Evolutionary conservation across 2,888 invertebrate species (phyloP).

Genomic region (Drosophila koepferae): DNA sequence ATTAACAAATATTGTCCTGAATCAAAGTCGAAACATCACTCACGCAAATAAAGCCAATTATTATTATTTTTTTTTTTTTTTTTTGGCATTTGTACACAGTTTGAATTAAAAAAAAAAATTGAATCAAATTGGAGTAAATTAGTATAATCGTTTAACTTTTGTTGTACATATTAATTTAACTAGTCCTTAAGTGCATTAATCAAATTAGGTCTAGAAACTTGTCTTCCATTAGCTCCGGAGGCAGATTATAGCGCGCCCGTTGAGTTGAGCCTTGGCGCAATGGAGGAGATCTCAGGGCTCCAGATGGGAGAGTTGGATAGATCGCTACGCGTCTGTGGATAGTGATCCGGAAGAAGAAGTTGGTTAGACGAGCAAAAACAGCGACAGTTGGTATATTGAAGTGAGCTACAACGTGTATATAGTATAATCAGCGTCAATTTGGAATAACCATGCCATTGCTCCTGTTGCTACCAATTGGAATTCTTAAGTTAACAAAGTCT

Average conservation of each 20-base stretch:
- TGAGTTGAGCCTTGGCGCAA: not conserved
- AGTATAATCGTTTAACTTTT: not conserved
- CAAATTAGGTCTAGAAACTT: slow-evolving; percentile 2
- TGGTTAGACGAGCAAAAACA: no score
- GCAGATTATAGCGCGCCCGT: not conserved
- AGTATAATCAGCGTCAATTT: not conserved
- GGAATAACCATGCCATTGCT: not conserved
- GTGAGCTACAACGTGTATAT: not conserved
- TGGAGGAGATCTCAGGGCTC: not conserved
- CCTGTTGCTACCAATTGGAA: slow-evolving; percentile 2
- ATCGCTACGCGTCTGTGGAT: not conserved
- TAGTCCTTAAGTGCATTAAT: slow-evolving; percentile 3
- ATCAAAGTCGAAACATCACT: not conserved
- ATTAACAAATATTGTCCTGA: not conserved
- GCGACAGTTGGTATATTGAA: not conserved
- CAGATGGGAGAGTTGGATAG: not conserved
- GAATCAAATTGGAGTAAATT: not conserved
- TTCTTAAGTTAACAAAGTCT: not conserved
- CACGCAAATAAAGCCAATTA: not conserved
- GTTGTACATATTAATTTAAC: not conserved
- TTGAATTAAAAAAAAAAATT: slow-evolving; percentile 7
- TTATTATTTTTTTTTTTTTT: slow-evolving; percentile 16
- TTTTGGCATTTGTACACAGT: slow-evolving; percentile 13
- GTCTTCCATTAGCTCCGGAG: slow-evolving; percentile 1
- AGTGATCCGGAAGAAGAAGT: no score